Base-by-base conservation (phyloP, 2,888 invertebrate species). In the Ophion slaviceki region DNA sequence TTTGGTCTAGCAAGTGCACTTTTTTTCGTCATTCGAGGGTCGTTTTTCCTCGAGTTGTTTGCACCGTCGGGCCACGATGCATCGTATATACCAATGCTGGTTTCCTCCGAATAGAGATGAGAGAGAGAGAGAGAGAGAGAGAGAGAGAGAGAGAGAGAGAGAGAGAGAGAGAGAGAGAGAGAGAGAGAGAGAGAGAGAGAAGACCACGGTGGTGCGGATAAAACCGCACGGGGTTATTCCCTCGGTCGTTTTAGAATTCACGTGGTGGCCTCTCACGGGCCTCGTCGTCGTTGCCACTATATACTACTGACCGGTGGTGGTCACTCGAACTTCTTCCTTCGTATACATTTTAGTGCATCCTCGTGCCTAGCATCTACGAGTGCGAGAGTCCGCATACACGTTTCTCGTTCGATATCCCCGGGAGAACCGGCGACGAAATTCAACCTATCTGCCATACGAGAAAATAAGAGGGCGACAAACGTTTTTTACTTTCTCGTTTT, bases 161-260 rank as follows among this genome's bases (percentile, higher is more conserved):
- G 24, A 24, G 24, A 24, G 24, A 24, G 24, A 24, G 24, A 24
- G 24, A 24, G 24, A 24, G 24, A 24, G 24, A 24, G 24, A 24
- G 24, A 24, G 24, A 24, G 24, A 24, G 24, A 24, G 24, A 24
- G 24, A 24, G 24, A 24, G 24, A 24, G 24, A 1, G 24, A 24
- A 24, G 24, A 24, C 47, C 10, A 47, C 47, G 47, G 11, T 47
- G 47, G 47, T 47, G 47, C 53, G 70, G 47, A 47, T 47, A 47
- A 47, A 61, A 83, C 81, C 75, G 79, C 78, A 67, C 66, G 70
- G 66, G 53, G 77, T 72, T 79, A 87, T 89, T 89, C 86, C 88
- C 88, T 88, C 85, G 83, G 88, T 88, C 89, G 90, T 89, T 92
- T 93, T 92, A 92, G 91, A 92, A 93, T 93, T 92, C 93, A 91